A percentile compares a stretch with the other conserved stretches of the same genome.
These are phyloP conservation scores for Ophiothrix spiculata DNA, from an alignment of 35 echinoderm and acorn worm genomes.

Conservation along the genomic window DNA sequence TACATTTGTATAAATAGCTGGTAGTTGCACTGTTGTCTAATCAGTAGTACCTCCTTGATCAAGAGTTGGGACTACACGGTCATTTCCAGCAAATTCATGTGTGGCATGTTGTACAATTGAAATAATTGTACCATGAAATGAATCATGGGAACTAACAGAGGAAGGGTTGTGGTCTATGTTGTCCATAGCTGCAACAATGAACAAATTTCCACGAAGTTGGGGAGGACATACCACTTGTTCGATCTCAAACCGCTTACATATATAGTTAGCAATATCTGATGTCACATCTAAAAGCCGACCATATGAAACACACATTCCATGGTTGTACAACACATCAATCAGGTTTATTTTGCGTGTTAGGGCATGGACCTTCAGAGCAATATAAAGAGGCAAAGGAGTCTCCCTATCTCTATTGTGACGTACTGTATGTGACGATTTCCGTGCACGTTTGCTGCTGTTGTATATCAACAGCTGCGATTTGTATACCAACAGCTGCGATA, in stretches of 20 bases:
- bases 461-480: constrained; percentile 53
- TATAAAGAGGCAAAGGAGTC: constrained; percentile 40
- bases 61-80: neutral
- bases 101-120: constrained; percentile 49
- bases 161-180: constrained; percentile 76
- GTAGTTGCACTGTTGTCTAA: neutral
- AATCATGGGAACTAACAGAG: constrained; percentile 58
- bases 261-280: constrained; percentile 43
- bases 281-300: constrained; percentile 50
- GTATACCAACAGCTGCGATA: constrained; percentile 47
- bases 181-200: constrained; percentile 69
- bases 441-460: constrained; percentile 46
- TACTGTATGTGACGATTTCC: neutral
- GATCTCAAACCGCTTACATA: constrained; percentile 56
- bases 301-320: constrained; percentile 57
- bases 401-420: constrained; percentile 26
- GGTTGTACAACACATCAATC: constrained; percentile 36
- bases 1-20: neutral
- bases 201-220: constrained; percentile 39
- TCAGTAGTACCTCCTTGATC: neutral
- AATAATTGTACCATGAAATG: constrained; percentile 70
- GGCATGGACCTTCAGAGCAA: constrained; percentile 27
- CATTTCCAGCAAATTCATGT: neutral
- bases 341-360: constrained; percentile 31
- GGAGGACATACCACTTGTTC: constrained; percentile 53